Percentiles rank a stretch among this genome's conserved stretches.
Conservation (phyloP, 1,140 invertebrate species). For the Macrocentrus cingulum region DNA sequence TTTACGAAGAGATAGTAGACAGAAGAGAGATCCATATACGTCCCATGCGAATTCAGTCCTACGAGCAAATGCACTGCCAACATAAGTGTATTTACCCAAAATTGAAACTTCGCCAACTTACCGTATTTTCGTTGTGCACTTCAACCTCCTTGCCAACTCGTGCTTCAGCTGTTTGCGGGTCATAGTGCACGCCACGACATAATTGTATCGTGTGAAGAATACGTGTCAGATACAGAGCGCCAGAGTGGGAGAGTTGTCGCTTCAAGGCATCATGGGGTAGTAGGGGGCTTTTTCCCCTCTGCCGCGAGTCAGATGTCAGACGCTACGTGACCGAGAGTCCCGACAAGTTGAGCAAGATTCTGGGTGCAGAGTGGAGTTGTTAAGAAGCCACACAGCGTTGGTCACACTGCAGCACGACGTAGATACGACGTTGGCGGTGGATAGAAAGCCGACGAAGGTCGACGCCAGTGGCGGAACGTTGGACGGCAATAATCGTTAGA, state of each 20-base stretch:
- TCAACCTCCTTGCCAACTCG: background rate
- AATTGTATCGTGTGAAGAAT: constrained; percentile 7
- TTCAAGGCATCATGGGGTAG: too few relatives aligned
- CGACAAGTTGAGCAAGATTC: constrained; percentile 7
- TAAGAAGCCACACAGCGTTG: constrained; percentile 7
- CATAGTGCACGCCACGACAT: constrained; percentile 6
- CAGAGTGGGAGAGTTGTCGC: background rate
- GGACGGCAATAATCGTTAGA: constrained; percentile 34
- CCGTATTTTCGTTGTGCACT: background rate
- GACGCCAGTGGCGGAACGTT: constrained; percentile 20
- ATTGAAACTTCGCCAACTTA: background rate
- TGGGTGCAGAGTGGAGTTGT: constrained; percentile 2
- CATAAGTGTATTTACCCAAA: too few relatives aligned
- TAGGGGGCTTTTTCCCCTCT: too few relatives aligned
- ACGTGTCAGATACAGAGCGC: constrained; percentile 9
- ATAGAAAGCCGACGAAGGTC: constrained; percentile 12
- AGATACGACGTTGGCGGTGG: background rate
- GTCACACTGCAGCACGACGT: background rate
- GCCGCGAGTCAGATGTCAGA: constrained; percentile 2
- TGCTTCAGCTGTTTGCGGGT: background rate
- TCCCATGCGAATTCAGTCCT: too few relatives aligned
- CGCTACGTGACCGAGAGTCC: constrained; percentile 16
- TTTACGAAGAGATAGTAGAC: too few relatives aligned
- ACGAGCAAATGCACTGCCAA: too few relatives aligned
- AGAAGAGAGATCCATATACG: too few relatives aligned